Evolutionary conservation across 2,797 vertebrate species (phyloP).

Genomic region (Sandelia bainsii): DNA sequence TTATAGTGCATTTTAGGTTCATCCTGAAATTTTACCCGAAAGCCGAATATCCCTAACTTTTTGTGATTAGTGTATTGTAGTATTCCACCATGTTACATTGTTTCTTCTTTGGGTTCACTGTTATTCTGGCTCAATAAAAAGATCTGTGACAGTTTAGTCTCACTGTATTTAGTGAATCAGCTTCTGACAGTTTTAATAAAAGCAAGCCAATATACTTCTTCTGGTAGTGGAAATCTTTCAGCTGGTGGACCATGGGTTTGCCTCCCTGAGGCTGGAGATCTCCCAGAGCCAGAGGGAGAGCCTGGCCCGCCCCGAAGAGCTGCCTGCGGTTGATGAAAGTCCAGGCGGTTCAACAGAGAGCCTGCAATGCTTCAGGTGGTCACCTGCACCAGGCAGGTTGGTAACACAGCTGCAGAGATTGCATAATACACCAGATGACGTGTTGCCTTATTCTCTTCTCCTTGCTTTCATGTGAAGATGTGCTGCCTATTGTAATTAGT

Average conservation of each 20-base stretch:
- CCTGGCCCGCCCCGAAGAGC: constrained; percentile 30
- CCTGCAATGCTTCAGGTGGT: background rate
- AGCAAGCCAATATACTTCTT: too few species aligned
- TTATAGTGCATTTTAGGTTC: too few species aligned
- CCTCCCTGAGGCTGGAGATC: constrained; percentile 42
- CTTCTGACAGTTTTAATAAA: too few species aligned
- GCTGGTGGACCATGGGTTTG: constrained; percentile 40
- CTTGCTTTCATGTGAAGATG: too few species aligned
- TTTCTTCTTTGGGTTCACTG: constrained; percentile 6
- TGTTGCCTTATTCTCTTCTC: too few species aligned
- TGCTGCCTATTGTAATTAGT: too few species aligned
- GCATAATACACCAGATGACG: background rate
- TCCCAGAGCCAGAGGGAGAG: constrained; percentile 45
- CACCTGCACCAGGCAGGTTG: background rate
- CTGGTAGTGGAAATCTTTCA: constrained; percentile 54
- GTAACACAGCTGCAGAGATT: too few species aligned
- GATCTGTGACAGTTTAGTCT: background rate
- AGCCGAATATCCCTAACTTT: too few species aligned
- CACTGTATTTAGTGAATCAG: background rate
- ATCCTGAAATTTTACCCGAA: too few species aligned
- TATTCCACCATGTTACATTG: background rate
- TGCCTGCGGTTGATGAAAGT: constrained; percentile 36
- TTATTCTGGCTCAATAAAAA: constrained; percentile 3
- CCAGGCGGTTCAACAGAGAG: constrained; percentile 2
- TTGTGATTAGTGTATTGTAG: too few species aligned